Percentiles rank a stretch among this genome's conserved stretches.
Evolutionary conservation across 2,888 invertebrate genomes (phyloP).

Genomic region (Unio pictorum): DNA sequence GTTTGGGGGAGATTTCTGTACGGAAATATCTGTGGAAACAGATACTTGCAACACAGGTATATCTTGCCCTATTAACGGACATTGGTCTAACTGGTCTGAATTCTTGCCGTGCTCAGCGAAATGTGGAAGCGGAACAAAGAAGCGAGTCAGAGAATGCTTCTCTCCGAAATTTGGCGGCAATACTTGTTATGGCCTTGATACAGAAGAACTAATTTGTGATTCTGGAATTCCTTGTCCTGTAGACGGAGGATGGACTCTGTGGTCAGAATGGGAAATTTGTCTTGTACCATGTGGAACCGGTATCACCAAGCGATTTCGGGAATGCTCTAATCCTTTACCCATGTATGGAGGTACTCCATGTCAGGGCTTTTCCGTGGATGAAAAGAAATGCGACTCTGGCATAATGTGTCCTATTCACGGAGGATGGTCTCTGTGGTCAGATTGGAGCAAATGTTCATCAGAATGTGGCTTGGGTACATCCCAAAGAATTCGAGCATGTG

Average conservation of each 20-base stretch:
- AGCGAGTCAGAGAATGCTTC: conserved; percentile 19
- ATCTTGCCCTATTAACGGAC: conserved; percentile 20
- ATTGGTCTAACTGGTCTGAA: conserved; percentile 23
- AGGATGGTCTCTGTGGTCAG: conserved; percentile 25
- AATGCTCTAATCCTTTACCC: conserved; percentile 29
- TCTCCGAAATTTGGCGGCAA: conserved; percentile 24
- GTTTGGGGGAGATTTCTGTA: conserved; percentile 25
- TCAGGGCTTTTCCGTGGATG: conserved; percentile 20
- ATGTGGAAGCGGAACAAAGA: conserved; percentile 25
- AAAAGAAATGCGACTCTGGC: conserved; percentile 10
- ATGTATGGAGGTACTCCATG: conserved; percentile 24
- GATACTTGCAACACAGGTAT: conserved; percentile 20
- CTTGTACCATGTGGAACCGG: conserved; percentile 31
- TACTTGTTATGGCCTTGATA: conserved; percentile 17
- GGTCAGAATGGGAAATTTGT: conserved; percentile 24
- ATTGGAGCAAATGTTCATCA: conserved; percentile 15
- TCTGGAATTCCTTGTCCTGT: conserved; percentile 25
- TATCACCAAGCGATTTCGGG: conserved; percentile 10
- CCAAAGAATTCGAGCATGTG: conserved; percentile 12
- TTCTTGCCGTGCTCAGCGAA: conserved; percentile 15
- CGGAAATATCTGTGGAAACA: conserved; percentile 12
- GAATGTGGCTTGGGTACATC: conserved; percentile 25
- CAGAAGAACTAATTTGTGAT: conserved; percentile 20
- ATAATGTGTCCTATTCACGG: conserved; percentile 28
- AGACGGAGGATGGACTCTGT: conserved; percentile 31